A percentile compares a stretch with the other conserved stretches of the same genome.
Conservation (phyloP, 2,797 vertebrate species). For the Melanotaenia pygmaea region DNA sequence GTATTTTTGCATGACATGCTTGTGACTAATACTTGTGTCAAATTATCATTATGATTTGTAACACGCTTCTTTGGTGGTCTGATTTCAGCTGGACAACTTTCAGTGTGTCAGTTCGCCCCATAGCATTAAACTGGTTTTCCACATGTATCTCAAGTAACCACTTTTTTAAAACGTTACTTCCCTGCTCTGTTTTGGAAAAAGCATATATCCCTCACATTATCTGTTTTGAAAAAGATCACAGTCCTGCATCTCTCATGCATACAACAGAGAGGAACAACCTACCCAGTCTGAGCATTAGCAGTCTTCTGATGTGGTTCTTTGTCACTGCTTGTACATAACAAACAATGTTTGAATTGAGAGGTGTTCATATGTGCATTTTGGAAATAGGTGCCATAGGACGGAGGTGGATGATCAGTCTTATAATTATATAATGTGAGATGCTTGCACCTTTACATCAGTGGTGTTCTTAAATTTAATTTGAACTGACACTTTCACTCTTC, state of each 20-base stretch:
- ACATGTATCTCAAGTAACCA: neutral
- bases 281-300: neutral
- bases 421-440: too few relatives aligned
- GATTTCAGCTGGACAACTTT: neutral
- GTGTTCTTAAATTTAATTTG: too few relatives aligned
- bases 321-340: too few relatives aligned
- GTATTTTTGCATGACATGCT: neutral
- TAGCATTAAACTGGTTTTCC: neutral
- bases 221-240: neutral
- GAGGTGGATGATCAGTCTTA: too few relatives aligned
- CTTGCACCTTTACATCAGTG: too few relatives aligned
- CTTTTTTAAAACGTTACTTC: neutral
- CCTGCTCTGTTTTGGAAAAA: neutral
- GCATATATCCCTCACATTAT: neutral
- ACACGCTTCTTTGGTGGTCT: neutral
- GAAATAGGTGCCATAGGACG: too few relatives aligned
- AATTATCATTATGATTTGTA: neutral
- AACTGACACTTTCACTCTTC: too few relatives aligned
- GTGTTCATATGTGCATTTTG: too few relatives aligned
- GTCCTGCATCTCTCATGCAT: neutral
- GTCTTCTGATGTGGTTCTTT: neutral
- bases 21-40: neutral
- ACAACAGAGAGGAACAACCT: neutral
- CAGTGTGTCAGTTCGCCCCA: neutral
- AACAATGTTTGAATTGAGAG: too few relatives aligned